A percentile compares a stretch with the other conserved stretches of the same genome.
phyloP scores from a whole-genome alignment of 2,888 invertebrate genomes.

The Carabus problematicus region DNA sequence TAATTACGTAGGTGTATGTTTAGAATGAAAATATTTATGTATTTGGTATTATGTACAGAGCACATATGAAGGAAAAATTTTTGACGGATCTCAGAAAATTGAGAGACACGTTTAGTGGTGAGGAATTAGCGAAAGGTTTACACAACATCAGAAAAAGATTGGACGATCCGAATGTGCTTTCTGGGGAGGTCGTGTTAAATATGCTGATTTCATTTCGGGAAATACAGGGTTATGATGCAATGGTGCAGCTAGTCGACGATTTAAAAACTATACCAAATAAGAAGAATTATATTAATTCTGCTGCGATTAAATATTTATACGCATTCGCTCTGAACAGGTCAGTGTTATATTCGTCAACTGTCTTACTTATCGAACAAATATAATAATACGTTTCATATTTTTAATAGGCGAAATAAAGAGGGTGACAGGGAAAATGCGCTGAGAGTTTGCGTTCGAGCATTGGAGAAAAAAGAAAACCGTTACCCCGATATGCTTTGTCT shows the following conservation, averaged over 20 bases:
- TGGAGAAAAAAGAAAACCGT: conserved; percentile 91
- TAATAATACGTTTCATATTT: conserved; percentile 47
- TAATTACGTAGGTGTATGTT: too few relatives aligned
- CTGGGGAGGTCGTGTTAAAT: conserved; percentile 94
- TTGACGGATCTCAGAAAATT: conserved; percentile 91
- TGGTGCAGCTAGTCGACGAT: conserved; percentile 96
- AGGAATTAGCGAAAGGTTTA: conserved; percentile 79
- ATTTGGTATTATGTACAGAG: conserved; percentile 63
- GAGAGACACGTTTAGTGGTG: conserved; percentile 84
- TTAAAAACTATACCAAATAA: conserved; percentile 88
- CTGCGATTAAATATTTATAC: conserved; percentile 90
- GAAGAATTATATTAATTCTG: conserved; percentile 86
- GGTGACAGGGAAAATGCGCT: conserved; percentile 96
- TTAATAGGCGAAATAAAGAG: conserved; percentile 80
- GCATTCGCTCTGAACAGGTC: conserved; percentile 95
- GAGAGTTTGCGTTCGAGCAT: conserved; percentile 87
- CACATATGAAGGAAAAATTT: conserved; percentile 97
- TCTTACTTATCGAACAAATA: conserved; percentile 27
- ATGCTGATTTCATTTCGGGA: conserved; percentile 91
- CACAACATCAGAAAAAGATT: conserved; percentile 90
- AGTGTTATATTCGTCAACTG: conserved; percentile 29
- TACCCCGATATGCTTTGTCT: conserved; percentile 98
- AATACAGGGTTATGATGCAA: conserved; percentile 95
- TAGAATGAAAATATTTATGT: too few relatives aligned
- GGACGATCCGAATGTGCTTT: conserved; percentile 96